phyloP scores from a whole-genome alignment of 2,113 vertebrate species.

The Sula dactylatra region DNA sequence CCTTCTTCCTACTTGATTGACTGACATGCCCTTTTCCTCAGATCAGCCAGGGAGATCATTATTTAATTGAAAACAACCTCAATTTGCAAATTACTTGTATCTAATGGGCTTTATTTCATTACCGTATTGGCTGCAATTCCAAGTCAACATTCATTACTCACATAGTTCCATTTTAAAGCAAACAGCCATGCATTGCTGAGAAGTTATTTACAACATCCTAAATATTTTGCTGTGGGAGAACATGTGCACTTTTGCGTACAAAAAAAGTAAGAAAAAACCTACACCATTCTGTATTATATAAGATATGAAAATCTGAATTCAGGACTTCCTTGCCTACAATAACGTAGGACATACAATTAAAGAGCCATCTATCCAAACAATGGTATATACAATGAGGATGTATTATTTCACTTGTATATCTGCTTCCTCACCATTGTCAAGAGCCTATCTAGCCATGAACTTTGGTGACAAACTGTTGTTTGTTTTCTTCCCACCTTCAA shows the following conservation, averaged over 20 bases:
- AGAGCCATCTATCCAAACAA: neutral
- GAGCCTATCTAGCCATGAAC: neutral
- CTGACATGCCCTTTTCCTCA: neutral
- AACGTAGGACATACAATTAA: neutral
- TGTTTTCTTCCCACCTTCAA: neutral
- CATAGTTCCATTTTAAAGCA: neutral
- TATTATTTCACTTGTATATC: neutral
- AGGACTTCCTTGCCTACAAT: neutral
- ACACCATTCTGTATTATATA: neutral
- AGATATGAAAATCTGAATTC: neutral
- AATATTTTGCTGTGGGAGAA: neutral
- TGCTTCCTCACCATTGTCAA: neutral
- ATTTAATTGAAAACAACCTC: slow-evolving; percentile 47
- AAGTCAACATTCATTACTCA: neutral
- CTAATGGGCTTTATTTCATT: slow-evolving; percentile 33
- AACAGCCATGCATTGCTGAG: neutral
- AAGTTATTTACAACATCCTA: slow-evolving; percentile 5
- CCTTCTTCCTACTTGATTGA: neutral
- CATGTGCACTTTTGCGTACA: neutral
- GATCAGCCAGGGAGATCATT: slow-evolving; percentile 4
- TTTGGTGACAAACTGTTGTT: neutral
- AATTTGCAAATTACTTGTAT: slow-evolving; percentile 23
- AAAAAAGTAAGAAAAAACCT: neutral
- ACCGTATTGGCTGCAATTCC: neutral
- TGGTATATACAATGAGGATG: neutral